Evolutionary conservation across 2,888 invertebrate genomes (phyloP).

Genomic region (Creontiades dilutus): DNA sequence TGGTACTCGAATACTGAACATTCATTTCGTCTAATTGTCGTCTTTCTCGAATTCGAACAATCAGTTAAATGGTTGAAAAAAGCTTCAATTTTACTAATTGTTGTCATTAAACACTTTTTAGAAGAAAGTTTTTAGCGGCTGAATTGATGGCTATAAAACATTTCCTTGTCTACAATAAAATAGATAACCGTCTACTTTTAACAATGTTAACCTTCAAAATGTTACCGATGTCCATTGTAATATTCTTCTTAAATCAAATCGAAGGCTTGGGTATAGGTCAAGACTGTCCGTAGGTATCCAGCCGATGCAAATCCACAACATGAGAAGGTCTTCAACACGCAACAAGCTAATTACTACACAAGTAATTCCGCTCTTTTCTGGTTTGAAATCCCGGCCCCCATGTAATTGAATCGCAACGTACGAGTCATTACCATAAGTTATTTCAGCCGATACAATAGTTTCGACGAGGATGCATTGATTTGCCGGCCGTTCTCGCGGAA

Average conservation of each 20-base stretch:
- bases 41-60: too few species aligned
- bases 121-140: too few species aligned
- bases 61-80: too few species aligned
- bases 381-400: background rate
- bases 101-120: too few species aligned
- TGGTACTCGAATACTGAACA: too few species aligned
- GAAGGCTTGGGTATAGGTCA: background rate
- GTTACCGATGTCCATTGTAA: too few species aligned
- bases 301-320: slow-evolving; percentile 3
- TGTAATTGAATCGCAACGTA: slow-evolving; percentile 10
- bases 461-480: slow-evolving; percentile 1
- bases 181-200: too few species aligned
- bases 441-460: slow-evolving; percentile 16
- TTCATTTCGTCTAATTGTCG: too few species aligned
- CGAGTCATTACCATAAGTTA: slow-evolving; percentile 19
- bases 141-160: too few species aligned
- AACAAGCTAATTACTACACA: slow-evolving; percentile 32
- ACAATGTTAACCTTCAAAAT: too few species aligned
- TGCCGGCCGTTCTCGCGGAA: slow-evolving; percentile 4
- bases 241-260: background rate
- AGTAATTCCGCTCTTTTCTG: slow-evolving; percentile 30
- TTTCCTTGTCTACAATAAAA: too few species aligned
- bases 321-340: slow-evolving; percentile 7
- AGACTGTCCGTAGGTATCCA: background rate
- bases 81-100: too few species aligned